These are phyloP conservation scores for Dasysyrphus tricinctus DNA, from an alignment of 2,888 invertebrate species.

Conservation along the genomic window DNA sequence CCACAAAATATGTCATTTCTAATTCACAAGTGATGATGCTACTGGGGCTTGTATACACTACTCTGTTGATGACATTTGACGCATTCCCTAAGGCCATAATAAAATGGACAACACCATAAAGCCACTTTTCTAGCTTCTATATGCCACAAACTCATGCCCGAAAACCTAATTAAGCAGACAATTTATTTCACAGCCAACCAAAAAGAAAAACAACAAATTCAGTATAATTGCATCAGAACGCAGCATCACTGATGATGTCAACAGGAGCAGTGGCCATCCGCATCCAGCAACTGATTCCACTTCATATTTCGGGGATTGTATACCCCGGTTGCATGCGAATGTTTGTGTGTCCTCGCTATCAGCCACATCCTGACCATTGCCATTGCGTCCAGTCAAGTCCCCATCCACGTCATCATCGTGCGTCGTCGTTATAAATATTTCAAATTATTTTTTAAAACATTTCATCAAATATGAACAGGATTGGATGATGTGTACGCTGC, in stretches of 20 bases:
- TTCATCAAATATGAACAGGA: conserved; percentile 29
- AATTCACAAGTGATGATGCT: conserved; percentile 26
- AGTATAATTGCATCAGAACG: conserved; percentile 4
- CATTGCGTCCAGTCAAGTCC: background rate
- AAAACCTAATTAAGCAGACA: conserved; percentile 17
- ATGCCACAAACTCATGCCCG: conserved; percentile 11
- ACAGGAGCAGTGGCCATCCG: background rate
- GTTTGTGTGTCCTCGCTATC: conserved; percentile 13
- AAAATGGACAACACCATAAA: conserved; percentile 8
- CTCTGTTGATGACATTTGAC: background rate
- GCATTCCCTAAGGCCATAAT: conserved; percentile 14
- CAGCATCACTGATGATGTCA: background rate
- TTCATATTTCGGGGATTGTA: background rate
- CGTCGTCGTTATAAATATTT: conserved; percentile 31
- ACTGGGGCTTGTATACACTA: background rate
- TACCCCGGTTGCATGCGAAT: conserved; percentile 2
- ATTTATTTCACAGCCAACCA: conserved; percentile 12
- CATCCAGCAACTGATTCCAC: background rate
- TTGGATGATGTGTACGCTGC: background rate
- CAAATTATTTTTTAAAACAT: conserved; percentile 18
- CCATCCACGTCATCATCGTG: conserved; percentile 11
- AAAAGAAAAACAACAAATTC: background rate
- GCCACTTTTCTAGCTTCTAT: conserved; percentile 10
- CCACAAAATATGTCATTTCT: conserved; percentile 9
- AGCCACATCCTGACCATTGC: conserved; percentile 37